Evolutionary conservation across 1,140 invertebrate species (phyloP).

Genomic region (Tetranychus cinnabarinus): DNA sequence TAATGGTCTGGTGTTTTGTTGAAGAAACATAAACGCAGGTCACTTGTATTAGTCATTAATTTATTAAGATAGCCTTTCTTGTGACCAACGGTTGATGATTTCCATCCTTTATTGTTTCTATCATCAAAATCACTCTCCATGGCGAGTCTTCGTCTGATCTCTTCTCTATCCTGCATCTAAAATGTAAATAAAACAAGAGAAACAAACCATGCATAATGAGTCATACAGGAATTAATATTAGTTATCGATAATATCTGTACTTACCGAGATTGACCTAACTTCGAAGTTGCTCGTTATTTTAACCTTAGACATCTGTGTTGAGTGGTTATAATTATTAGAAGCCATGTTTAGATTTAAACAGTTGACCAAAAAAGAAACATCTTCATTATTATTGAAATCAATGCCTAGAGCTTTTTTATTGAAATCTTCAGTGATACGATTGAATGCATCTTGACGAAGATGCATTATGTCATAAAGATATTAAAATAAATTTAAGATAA

Average conservation of each 20-base stretch:
- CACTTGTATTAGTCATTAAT: constrained; percentile 37
- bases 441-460: neutral
- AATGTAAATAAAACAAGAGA: no score
- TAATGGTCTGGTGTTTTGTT: constrained; percentile 63
- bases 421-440: neutral
- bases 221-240: no score
- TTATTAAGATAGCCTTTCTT: neutral
- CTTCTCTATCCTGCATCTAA: constrained; percentile 51
- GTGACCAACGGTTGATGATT: constrained; percentile 5
- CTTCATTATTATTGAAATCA: neutral
- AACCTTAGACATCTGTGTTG: no score
- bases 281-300: no score
- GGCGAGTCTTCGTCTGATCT: constrained; percentile 61
- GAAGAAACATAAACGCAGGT: constrained; percentile 82
- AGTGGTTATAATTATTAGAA: no score
- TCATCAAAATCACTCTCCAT: constrained; percentile 52
- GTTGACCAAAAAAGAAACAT: no score
- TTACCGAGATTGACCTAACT: no score
- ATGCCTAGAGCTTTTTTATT: neutral
- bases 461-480: no score
- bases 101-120: constrained; percentile 26
- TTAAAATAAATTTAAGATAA: no score
- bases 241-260: no score
- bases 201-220: no score
- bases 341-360: no score